Evolutionary conservation across 1,140 invertebrate species (phyloP), one percentile per base, ranked within the genome.

Genomic region (Drosophila novamexicana): DNA sequence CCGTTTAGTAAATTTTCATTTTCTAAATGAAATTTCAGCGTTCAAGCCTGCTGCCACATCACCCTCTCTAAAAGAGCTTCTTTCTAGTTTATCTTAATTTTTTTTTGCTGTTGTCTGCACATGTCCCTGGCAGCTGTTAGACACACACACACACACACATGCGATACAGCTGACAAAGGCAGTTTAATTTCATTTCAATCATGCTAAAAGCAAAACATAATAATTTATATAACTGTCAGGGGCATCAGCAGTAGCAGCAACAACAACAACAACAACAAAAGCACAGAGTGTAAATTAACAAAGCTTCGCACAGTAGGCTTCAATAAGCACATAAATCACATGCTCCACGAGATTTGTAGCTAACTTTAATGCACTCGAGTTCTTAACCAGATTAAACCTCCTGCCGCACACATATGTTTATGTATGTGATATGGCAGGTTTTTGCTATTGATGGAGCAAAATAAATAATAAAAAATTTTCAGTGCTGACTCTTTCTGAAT

Each of bases 101-200:
- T 39, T 54, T 68, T 52, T 66, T 74, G 56, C 40, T 73, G 78
- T 62, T 83, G 79, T 79, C 83, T 83, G 79, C 83, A 86, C 77
- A 86, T 86, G 83, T 89, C 80, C 68, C 53, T 74, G 83, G 82
- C 82, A 85, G 81, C 81, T 81, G 81, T 71, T 84, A 86, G 75
- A 72, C 63, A 66, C 74, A 69, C 45, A 69, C 68, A 82, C 62
- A 72, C 59, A 50, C 64, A 44, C 64, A 61, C 50, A 44, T 14
- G 49, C 53, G 54, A 40, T 53, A 53, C 42, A 49, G 42, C 66
- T 73, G 75, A 67, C 75, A 77, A 77, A 83, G 67, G 69, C 79
- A 81, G 84, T 89, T 89, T 89, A 89, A 89, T 89, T 89, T 89
- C 77, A 89, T 84, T 89, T 89, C 84, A 89, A 89, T 89, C 84